A percentile compares a stretch with the other conserved stretches of the same genome.
phyloP scores from a whole-genome alignment of 2,888 invertebrate genomes.

The Tetramorium bicarinatum region DNA sequence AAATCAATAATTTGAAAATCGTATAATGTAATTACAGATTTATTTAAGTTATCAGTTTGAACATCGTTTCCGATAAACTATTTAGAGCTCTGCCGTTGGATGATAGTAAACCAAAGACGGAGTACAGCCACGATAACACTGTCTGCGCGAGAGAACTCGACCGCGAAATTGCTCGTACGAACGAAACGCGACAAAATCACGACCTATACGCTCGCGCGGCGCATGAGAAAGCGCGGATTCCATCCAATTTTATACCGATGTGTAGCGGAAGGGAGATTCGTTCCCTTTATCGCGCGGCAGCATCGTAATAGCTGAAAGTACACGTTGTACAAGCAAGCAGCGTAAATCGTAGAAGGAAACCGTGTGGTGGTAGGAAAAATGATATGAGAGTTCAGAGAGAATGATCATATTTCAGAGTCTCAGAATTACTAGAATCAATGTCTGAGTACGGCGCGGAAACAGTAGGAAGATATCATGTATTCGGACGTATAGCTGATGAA shows the following conservation, averaged over 20 bases:
- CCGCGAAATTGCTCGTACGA: conserved; percentile 68
- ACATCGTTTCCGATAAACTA: conserved; percentile 8
- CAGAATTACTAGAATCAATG: background rate
- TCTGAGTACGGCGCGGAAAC: background rate
- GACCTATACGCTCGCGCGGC: conserved; percentile 21
- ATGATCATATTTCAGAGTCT: conserved; percentile 32
- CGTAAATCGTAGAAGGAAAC: conserved; percentile 37
- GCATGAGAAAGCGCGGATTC: conserved; percentile 17
- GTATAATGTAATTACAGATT: background rate
- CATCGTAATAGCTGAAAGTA: conserved; percentile 47
- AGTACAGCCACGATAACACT: conserved; percentile 56
- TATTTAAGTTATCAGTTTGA: background rate
- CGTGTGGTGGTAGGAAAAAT: conserved; percentile 50
- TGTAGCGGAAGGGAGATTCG: conserved; percentile 61
- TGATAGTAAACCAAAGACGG: conserved; percentile 62
- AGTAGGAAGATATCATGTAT: background rate
- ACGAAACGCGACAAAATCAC: conserved; percentile 66
- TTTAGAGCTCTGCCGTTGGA: background rate
- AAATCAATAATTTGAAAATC: background rate
- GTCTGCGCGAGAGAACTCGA: conserved; percentile 54
- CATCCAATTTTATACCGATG: conserved; percentile 70
- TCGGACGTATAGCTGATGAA: background rate
- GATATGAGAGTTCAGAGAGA: conserved; percentile 41
- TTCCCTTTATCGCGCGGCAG: conserved; percentile 38
- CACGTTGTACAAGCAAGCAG: background rate